Percentiles rank a stretch among this genome's conserved stretches.
Conservation (phyloP, 2,888 invertebrate genomes). For the Ceratothoa steindachneri region DNA sequence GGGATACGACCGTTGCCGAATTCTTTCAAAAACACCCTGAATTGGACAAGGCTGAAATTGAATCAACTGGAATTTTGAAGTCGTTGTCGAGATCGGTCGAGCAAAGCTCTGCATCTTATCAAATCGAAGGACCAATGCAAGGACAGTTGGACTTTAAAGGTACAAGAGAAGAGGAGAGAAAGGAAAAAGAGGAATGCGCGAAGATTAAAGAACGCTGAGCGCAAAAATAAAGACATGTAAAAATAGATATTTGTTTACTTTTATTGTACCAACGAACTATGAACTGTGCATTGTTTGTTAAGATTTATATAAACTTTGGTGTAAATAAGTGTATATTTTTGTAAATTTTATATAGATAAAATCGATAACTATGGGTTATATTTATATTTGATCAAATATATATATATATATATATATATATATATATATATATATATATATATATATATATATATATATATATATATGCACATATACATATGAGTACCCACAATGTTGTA, state of each 20-base stretch:
- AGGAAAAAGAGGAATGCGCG: no score
- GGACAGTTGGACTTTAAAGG: no score
- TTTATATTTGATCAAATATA: no score
- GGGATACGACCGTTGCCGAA: background rate
- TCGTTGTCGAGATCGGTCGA: background rate
- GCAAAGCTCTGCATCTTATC: background rate
- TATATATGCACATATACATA: background rate
- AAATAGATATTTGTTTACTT: no score
- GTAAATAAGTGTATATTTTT: background rate
- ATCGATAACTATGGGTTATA: no score
- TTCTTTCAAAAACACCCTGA: background rate
- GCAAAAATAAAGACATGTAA: no score
- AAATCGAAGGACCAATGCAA: background rate
- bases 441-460: slow-evolving; percentile 17
- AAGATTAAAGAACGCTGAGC: no score
- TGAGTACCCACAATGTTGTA: no score
- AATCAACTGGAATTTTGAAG: background rate
- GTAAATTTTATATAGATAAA: no score
- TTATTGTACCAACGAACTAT: no score
- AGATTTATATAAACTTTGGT: no score
- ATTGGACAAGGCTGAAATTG: background rate
- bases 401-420: slow-evolving; percentile 9
- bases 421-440: slow-evolving; percentile 8
- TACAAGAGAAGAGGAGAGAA: no score
- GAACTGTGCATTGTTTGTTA: background rate